Evolutionary conservation across 2,797 vertebrate genomes (phyloP), one percentile per base, ranked within the genome.

Genomic region (Pipistrellus pygmaeus): DNA sequence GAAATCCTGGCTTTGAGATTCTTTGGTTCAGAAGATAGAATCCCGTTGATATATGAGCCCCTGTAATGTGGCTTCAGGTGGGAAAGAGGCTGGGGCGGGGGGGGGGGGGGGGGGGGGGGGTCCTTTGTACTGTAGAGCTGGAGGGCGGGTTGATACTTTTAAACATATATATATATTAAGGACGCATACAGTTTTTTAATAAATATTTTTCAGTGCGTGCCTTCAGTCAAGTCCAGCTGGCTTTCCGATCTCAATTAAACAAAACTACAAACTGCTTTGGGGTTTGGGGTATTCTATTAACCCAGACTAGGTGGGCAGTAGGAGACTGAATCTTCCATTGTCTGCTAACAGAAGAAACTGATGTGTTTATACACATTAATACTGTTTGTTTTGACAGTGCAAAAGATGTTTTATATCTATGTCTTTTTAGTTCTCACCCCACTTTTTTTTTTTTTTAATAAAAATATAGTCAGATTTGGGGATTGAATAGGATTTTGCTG

Each of bases 311-410:
- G 62, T 72, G 80, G 83, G 25, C 38, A 57, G 77, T 60, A 87
- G n/a, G 69, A 72, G 86, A 88, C 69, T 25, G 27, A 88, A 71
- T 86, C 27, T 10, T 94, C 25, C 53, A 8, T 53, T 60, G 27
- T 94, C 96, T 95, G 53, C 57, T 75, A 64, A 91, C 41, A 64
- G 30, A 97, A 85, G 80, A 96, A 95, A 88, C 23, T 60, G 82
- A 46, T 88, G 30, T 80, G 23, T 95, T 90, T 91, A 53, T 86
- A 94, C 93, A 80, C 91, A 85, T 4, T 71, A 51, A 48, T 15
- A 78, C 3, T 88, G 72, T 90, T 88, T 95, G 60, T 92, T 95
- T 95, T 57, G 78, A 93, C 75, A 91, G 51, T 57, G 41, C 75
- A 80, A 91, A 91, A 51, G 30, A 32, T 86, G 57, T 83, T 92